Evolutionary conservation across 2,888 invertebrate genomes (phyloP), one percentile per base, ranked within the genome.

Genomic region (Gymnoscelis rufifasciata): DNA sequence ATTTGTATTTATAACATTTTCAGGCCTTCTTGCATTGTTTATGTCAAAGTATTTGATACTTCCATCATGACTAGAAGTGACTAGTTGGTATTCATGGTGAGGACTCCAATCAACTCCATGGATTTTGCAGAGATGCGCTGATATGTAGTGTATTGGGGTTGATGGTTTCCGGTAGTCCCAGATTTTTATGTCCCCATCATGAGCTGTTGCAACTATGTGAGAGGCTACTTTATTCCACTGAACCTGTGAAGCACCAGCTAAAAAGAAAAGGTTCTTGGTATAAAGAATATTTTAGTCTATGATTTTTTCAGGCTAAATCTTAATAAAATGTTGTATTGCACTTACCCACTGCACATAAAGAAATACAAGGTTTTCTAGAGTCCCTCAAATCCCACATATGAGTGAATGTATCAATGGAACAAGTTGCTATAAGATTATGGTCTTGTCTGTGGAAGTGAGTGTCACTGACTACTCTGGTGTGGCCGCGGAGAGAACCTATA

Each of bases 21-120:
- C 97, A 1, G 95, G 93, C 59, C 94, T 91, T 57, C 95, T 90
- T 3, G 95, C 94, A 89, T 94, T 95, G 54, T 93, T 93, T 1
- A 95, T 94, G 75, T 97, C 96, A 86, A 97, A 98, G 78, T 97
- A 95, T 86, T 97, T 97, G 1, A 98, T 97, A 38, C 96, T 96
- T 44, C 96, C 95, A 82, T 98, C 98, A 83, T 98, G 97, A 83
- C 97, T 97, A 47, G 96, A 96, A 6, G 98, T 97, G 31, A 95
- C 94, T 48, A 96, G 78, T 66, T 95, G 95, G 56, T 94, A 94
- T 78, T 96, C 95, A 64, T 93, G 92, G 53, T 91, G 92, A 8
- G 95, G 94, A 78, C 95, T 96, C 98, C 98, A 98, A 76, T 98
- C 97, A 26, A 98, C 91, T 35, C 97, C 97, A 73, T 97, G 95